These are phyloP conservation scores for Falco naumanni DNA, from an alignment of 2,797 vertebrate species.

Conservation along the genomic window DNA sequence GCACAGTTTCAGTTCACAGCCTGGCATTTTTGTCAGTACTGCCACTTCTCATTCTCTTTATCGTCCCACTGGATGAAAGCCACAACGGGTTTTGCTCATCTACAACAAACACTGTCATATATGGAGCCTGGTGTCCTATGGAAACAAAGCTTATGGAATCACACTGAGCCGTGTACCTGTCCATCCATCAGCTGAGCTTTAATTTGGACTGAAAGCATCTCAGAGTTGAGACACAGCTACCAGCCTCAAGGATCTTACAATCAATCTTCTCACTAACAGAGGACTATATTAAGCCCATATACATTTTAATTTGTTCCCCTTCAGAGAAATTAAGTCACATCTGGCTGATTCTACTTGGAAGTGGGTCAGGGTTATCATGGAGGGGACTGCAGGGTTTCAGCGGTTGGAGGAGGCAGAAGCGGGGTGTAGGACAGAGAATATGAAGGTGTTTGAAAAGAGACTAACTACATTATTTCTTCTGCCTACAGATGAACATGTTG, in stretches of 20 bases:
- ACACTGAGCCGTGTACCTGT: background rate
- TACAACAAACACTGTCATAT: background rate
- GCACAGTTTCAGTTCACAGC: background rate
- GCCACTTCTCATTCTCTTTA: slow-evolving; percentile 3
- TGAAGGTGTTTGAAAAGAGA: background rate
- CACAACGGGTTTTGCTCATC: background rate
- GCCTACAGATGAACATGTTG: background rate
- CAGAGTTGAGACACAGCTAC: background rate
- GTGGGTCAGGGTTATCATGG: background rate
- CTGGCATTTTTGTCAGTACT: background rate
- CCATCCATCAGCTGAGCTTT: background rate
- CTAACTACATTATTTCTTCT: background rate
- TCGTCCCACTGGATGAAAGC: background rate
- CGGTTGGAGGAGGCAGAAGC: background rate
- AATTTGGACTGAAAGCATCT: background rate
- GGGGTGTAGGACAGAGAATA: background rate
- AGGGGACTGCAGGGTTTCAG: background rate
- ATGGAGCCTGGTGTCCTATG: background rate
- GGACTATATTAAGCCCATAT: background rate
- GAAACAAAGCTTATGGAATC: background rate
- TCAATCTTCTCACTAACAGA: background rate
- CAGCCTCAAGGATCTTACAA: background rate
- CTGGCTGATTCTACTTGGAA: background rate
- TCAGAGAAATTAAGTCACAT: background rate
- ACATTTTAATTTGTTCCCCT: background rate